Evolutionary conservation across 1,140 invertebrate genomes (phyloP), one percentile per base, ranked within the genome.

Genomic region (Neodiprion fabricii): DNA sequence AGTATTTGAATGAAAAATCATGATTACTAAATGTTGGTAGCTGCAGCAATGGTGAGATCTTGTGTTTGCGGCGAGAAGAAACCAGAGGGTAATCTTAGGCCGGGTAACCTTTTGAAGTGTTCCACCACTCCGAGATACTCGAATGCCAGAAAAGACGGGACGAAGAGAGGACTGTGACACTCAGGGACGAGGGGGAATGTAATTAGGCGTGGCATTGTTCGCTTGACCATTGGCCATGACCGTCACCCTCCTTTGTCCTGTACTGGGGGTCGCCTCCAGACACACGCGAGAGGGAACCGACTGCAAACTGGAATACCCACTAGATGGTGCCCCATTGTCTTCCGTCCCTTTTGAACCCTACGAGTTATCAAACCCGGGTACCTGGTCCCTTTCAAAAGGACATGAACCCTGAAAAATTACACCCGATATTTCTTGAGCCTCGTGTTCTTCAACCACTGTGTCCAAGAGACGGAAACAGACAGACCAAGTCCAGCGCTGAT

Each of bases 151-250:
- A n/a, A 67, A 73, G 66, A 53, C 65, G 40, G 48, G 21, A 67
- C 67, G 65, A 67, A 67, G 72, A 67, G 21, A 67, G 17, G 50
- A 71, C 48, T 14, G 71, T 17, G 47, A 71, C 11, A 49, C 4
- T 48, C 11, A 68, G 72, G n/a, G 40, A 67, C 49, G n/a, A 14
- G 53, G 53, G 53, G 83, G 79, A 82, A 83, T 84, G 81, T 82
- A 84, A 85, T 85, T 82, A 83, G 81, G 82, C 80, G 75, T 67
- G 79, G 81, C 78, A 83, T 83, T 84, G 74, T 79, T 74, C 72
- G 77, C 76, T 78, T 80, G 78, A 81, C 82, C 80, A 81, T 83
- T 82, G 81, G 80, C 81, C 81, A 78, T 83, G 82, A 83, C 81
- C 79, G 53, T 61, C 53, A 12, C 9, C 53, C n/a, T 40, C 2